phyloP scores from a whole-genome alignment of 2,888 invertebrate genomes.

The Aethes cnicana region DNA sequence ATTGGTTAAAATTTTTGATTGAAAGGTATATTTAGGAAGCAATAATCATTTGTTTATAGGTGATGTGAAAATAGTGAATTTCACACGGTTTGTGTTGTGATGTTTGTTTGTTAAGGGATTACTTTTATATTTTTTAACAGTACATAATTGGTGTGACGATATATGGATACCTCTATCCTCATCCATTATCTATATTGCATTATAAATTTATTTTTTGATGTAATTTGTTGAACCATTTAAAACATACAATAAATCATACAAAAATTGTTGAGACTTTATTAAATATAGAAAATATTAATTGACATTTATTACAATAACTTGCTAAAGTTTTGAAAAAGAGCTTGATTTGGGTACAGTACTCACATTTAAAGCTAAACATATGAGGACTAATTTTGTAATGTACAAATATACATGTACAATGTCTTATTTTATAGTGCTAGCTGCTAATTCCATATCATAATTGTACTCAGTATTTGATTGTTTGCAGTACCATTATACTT shows the following conservation, averaged over 20 bases:
- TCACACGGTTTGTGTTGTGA: constrained; percentile 15
- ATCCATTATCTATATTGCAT: too few species aligned
- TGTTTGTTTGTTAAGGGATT: constrained; percentile 1
- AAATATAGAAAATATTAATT: too few species aligned
- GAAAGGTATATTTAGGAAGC: constrained; percentile 11
- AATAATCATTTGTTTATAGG: constrained; percentile 18
- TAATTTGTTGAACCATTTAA: too few species aligned
- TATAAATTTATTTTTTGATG: too few species aligned
- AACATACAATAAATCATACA: too few species aligned
- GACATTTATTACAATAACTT: too few species aligned
- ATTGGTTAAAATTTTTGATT: constrained; percentile 13
- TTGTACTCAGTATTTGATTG: constrained; percentile 62
- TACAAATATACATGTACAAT: constrained; percentile 20
- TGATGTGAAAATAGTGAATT: constrained; percentile 16
- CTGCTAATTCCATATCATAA: constrained; percentile 57
- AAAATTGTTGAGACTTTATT: too few species aligned
- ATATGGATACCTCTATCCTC: too few species aligned
- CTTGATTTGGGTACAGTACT: too few species aligned
- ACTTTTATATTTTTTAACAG: background rate
- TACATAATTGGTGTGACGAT: background rate
- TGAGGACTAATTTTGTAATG: background rate
- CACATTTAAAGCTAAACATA: too few species aligned
- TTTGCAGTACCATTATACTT: constrained; percentile 63
- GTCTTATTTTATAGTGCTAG: constrained; percentile 64
- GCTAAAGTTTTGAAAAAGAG: too few species aligned